Percentiles rank a stretch among this genome's conserved stretches.
These are phyloP conservation scores for Luidia sarsii DNA, from an alignment of 53 echinoderm and acorn worm species.

Conservation along the genomic window DNA sequence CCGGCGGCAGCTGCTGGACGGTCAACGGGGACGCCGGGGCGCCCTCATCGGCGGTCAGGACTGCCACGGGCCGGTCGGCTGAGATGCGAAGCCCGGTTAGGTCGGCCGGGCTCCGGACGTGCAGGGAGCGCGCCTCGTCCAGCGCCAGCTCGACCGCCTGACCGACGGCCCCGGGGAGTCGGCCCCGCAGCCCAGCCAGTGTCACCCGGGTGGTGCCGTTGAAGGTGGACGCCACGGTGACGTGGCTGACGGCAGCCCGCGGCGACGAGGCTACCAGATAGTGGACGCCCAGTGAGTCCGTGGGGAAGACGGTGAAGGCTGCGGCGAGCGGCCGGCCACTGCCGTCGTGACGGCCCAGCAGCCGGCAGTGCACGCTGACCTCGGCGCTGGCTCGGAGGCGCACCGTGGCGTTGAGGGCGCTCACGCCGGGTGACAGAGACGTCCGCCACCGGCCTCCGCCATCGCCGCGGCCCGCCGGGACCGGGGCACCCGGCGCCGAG, in stretches of 20 bases:
- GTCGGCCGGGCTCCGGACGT: neutral
- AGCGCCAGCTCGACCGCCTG: neutral
- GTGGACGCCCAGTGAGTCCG: neutral
- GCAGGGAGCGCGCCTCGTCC: neutral
- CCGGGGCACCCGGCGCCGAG: too few relatives aligned
- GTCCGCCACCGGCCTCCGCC: too few relatives aligned
- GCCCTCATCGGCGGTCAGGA: neutral
- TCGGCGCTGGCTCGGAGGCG: neutral
- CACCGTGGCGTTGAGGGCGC: neutral
- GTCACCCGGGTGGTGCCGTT: neutral
- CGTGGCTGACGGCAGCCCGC: neutral
- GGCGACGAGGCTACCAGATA: conserved; percentile 3
- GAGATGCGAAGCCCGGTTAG: neutral
- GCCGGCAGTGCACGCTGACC: neutral
- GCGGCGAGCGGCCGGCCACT: too few relatives aligned
- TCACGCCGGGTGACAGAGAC: too few relatives aligned
- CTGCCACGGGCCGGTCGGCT: neutral
- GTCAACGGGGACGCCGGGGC: too few relatives aligned
- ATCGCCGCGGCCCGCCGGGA: too few relatives aligned
- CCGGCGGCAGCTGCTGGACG: neutral
- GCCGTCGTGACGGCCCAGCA: neutral
- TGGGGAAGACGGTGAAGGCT: neutral
- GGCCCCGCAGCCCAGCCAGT: neutral
- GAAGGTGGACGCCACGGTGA: neutral
- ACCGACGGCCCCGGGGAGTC: neutral